phyloP scores from a whole-genome alignment of 2,113 vertebrate species.

The Nycticryphes semicollaris region DNA sequence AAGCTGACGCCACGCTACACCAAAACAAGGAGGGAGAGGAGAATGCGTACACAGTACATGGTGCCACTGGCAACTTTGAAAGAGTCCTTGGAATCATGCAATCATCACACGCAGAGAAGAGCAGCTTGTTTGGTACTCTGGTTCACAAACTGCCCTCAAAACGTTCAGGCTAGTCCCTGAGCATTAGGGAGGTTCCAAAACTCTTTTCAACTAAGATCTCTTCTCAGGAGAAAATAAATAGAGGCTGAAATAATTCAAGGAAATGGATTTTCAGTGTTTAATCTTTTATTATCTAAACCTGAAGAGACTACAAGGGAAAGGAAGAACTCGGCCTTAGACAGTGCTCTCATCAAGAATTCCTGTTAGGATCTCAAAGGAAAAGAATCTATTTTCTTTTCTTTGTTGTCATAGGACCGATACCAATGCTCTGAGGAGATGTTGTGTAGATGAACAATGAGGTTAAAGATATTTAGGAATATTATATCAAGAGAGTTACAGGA shows the following conservation, averaged over 20 bases:
- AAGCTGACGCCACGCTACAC: neutral
- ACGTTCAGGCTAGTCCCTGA: neutral
- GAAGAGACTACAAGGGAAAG: neutral
- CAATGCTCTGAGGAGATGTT: neutral
- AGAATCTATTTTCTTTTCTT: neutral
- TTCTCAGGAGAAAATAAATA: neutral
- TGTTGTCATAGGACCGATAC: neutral
- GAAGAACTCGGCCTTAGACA: neutral
- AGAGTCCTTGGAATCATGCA: neutral
- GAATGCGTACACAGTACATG: rapidly evolving
- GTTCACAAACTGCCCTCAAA: neutral
- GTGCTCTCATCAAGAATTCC: neutral
- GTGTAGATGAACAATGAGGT: neutral
- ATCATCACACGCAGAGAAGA: neutral
- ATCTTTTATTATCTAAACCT: neutral
- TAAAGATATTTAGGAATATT: neutral
- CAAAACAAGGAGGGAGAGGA: neutral
- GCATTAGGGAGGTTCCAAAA: neutral
- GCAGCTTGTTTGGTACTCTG: neutral
- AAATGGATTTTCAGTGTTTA: neutral
- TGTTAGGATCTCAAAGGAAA: neutral
- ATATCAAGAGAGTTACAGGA: neutral
- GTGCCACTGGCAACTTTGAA: neutral
- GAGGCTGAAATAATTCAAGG: neutral
- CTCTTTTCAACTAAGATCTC: neutral